Base-by-base conservation (phyloP, 1,140 invertebrate genomes). In the Amyelois transitella region DNA sequence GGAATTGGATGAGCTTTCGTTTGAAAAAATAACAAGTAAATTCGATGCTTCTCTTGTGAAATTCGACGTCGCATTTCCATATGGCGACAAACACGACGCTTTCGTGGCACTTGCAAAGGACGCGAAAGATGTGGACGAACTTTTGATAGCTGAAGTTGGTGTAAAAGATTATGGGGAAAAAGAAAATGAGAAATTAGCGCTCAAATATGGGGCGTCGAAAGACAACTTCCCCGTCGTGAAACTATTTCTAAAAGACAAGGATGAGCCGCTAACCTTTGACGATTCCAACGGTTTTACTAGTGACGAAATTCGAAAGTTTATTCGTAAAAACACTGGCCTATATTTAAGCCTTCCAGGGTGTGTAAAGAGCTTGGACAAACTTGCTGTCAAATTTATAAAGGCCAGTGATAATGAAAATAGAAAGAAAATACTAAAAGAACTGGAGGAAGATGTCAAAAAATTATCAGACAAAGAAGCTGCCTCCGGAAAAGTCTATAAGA, bases 151-250 rank as follows among this genome's bases (percentile, higher is more conserved):
- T 0, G 94, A 97, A 88, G 94, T 98, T 24, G 95, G 96, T 51
- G 92, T 98, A 0, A 97, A 97, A 87, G 97, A 99, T 87, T 98
- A 97, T 82, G 97, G 97, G 2, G 96, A 98, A 47, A 94, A 94
- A 80, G 96, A 98, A 32, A 98, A 99, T 80, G 90, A 93, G 60
- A 94, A 94, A 54, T 85, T 98, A 7, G 96, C 93, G 0, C 90
- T 94, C 58, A 92, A 93, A 52, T 97, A 92, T 71, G 90, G 91
- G 1, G 89, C 97, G 0, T 87, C 88, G 1, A 92, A 93, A 17
- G 96, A 96, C 58, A 92, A 96, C 52, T 96, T 94, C 66, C 97
- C 97, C 0, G 91, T 92, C 0, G 91, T 98, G 7, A 92, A 94
- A 67, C 79, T 99, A 0, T 98, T 98, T 74, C 62, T 94, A 1